phyloP scores from a whole-genome alignment of 2,113 vertebrate species.

The Larimichthys polyactis region DNA sequence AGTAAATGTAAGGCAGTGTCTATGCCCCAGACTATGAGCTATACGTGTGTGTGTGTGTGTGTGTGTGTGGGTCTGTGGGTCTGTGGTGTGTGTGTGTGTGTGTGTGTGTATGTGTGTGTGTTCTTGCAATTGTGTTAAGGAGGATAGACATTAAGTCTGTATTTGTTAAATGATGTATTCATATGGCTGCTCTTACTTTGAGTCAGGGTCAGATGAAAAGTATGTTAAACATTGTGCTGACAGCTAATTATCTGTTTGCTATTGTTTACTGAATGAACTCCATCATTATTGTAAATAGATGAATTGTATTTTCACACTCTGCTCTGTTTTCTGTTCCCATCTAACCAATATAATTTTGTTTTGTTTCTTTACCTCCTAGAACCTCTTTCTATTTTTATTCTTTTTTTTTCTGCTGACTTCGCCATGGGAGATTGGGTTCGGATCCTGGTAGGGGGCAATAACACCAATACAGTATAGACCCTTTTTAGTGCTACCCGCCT shows the following conservation, averaged over 20 bases:
- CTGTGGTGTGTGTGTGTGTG: not conserved
- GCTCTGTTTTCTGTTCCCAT: constrained; percentile 5
- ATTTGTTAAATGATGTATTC: constrained; percentile 50
- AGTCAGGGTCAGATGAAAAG: constrained; percentile 14
- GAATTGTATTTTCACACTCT: constrained; percentile 11
- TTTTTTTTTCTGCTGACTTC: not conserved
- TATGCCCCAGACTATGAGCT: not conserved
- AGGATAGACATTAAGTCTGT: constrained; percentile 46
- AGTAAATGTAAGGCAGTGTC: not conserved
- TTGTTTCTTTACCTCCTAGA: not conserved
- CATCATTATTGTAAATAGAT: constrained; percentile 23
- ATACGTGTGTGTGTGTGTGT: not conserved
- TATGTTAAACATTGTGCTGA: constrained; percentile 34
- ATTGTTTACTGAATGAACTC: constrained; percentile 54
- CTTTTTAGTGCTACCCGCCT: too few relatives aligned
- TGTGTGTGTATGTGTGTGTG: not conserved
- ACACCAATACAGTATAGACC: too few relatives aligned
- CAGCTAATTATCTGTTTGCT: constrained; percentile 61
- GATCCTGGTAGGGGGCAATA: too few relatives aligned
- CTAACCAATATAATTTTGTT: not conserved
- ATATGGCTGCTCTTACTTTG: constrained; percentile 9
- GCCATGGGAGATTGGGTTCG: too few relatives aligned
- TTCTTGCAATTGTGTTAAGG: constrained; percentile 31
- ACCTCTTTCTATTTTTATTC: not conserved
- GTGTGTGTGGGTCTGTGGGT: too few relatives aligned